Conservation (phyloP, 2,797 vertebrate genomes). For the Lepus oiostolus region DNA sequence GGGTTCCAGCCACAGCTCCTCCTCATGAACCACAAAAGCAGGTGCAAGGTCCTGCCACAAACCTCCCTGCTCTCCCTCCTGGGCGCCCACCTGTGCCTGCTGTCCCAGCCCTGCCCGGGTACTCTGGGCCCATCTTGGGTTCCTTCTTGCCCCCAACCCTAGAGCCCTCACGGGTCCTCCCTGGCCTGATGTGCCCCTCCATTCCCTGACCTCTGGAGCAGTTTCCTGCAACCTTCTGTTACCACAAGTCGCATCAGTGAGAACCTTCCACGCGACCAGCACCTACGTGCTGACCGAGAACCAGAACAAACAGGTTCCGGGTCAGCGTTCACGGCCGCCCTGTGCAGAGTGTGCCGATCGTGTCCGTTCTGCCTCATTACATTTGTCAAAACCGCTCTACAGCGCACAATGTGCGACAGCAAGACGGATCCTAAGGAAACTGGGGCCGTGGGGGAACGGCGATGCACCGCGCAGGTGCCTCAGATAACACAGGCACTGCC, state of each 20-base stretch:
- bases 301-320: neutral
- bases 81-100: neutral
- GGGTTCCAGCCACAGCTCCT: neutral
- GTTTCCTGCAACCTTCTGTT: neutral
- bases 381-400: neutral
- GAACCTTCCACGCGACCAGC: accelerated
- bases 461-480: neutral
- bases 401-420: accelerated
- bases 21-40: accelerated
- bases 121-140: neutral
- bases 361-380: neutral
- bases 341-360: neutral
- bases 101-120: neutral
- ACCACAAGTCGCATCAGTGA: neutral
- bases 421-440: neutral
- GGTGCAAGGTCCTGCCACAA: neutral
- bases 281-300: neutral
- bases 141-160: neutral
- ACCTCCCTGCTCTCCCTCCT: neutral
- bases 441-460: too few species aligned
- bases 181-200: neutral
- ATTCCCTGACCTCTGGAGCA: neutral
- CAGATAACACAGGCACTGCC: too few species aligned
- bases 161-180: neutral
- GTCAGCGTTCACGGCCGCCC: too few species aligned